These are phyloP conservation scores for Thryonomys swinderianus DNA, from an alignment of 2,113 vertebrate genomes.

Conservation along the genomic window DNA sequence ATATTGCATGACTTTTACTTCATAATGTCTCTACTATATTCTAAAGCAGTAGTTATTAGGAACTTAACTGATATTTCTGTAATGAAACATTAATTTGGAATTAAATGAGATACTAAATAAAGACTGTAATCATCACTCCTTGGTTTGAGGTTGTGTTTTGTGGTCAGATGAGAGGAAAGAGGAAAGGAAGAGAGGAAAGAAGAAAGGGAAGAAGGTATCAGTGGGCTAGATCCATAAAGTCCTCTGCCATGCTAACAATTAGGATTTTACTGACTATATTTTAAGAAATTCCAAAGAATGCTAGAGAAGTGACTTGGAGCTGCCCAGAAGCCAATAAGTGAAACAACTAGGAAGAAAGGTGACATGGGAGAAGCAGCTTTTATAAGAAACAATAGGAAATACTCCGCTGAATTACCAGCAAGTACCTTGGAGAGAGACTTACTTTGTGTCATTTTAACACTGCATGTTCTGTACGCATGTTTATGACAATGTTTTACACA, in stretches of 20 bases:
- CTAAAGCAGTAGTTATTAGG: background rate
- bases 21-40: background rate
- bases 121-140: background rate
- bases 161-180: background rate
- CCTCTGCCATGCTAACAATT: background rate
- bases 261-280: background rate
- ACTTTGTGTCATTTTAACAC: too few relatives aligned
- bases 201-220: accelerated
- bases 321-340: background rate
- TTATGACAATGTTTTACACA: too few relatives aligned
- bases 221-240: background rate
- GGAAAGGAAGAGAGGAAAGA: background rate
- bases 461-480: too few relatives aligned
- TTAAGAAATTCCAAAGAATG: background rate
- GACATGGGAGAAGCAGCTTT: background rate
- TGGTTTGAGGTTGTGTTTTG: background rate
- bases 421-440: constrained; percentile 22
- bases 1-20: background rate
- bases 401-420: background rate
- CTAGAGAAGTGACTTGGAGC: background rate
- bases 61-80: background rate
- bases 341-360: background rate
- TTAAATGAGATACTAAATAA: background rate
- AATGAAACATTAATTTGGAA: background rate
- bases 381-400: background rate